These are phyloP conservation scores for Centrocercus urophasianus DNA, from an alignment of 2,113 vertebrate genomes.

Conservation along the genomic window DNA sequence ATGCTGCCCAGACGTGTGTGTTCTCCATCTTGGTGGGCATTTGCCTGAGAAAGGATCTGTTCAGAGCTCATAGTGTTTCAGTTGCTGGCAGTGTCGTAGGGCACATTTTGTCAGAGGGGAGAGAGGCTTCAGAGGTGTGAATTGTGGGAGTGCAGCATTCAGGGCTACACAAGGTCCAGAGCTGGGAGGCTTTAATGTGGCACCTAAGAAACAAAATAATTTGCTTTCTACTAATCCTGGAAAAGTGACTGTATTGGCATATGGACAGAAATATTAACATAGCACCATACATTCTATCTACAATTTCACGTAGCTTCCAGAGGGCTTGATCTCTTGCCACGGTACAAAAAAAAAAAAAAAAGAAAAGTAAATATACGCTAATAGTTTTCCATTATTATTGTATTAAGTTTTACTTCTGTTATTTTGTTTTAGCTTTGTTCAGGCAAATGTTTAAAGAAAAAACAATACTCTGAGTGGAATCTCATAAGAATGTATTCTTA, in stretches of 20 bases:
- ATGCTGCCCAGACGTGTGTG: neutral
- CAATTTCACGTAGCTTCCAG: neutral
- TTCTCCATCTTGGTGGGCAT: neutral
- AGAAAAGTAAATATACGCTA: neutral
- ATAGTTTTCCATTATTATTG: neutral
- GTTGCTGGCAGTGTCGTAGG: neutral
- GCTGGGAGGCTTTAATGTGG: neutral
- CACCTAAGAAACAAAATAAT: neutral
- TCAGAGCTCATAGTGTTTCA: neutral
- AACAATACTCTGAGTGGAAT: neutral
- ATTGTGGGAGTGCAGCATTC: neutral
- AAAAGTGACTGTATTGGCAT: neutral
- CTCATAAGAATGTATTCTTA: neutral
- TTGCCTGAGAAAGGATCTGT: neutral
- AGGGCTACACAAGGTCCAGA: neutral
- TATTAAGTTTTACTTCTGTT: neutral
- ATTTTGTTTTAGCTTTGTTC: neutral
- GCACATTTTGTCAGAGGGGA: neutral
- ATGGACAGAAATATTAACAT: neutral
- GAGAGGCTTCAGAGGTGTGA: no score
- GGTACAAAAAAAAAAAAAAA: neutral
- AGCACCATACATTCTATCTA: neutral
- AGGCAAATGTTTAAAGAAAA: neutral
- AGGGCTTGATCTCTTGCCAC: neutral
- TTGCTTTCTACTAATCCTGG: neutral